A percentile compares a stretch with the other conserved stretches of the same genome.
Conservation (phyloP, 2,113 vertebrate genomes). For the Poecilia latipinna region DNA sequence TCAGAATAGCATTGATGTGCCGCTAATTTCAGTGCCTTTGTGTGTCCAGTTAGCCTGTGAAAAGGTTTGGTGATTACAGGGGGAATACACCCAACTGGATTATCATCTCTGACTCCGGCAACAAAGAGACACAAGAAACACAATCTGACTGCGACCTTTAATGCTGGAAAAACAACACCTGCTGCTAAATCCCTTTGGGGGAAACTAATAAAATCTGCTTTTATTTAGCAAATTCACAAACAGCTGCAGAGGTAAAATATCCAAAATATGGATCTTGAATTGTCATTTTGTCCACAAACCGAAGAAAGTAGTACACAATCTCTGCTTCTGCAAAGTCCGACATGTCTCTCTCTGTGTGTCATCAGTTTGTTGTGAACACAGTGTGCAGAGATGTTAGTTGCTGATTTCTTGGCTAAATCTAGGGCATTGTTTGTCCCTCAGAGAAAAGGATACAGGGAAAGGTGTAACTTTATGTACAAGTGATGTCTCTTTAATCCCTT, state of each 20-base stretch:
- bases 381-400: slow-evolving; percentile 18
- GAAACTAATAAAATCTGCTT: not conserved
- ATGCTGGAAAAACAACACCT: slow-evolving; percentile 44
- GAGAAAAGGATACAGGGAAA: not conserved
- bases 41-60: slow-evolving; percentile 41
- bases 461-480: not conserved
- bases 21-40: slow-evolving; percentile 4
- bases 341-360: not conserved
- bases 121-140: slow-evolving; percentile 63
- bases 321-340: not conserved
- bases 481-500: not conserved
- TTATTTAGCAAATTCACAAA: not conserved
- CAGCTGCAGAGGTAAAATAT: not conserved
- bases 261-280: not conserved
- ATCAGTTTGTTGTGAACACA: slow-evolving; percentile 41
- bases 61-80: slow-evolving; percentile 47
- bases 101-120: slow-evolving; percentile 38
- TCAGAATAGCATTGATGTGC: not conserved
- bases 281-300: not conserved
- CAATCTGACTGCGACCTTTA: slow-evolving; percentile 62
- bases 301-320: not conserved
- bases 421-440: not conserved
- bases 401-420: slow-evolving; percentile 22
- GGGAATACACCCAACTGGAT: slow-evolving; percentile 48
- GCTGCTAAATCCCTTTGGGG: slow-evolving; percentile 13